Evolutionary conservation across 2,113 vertebrate genomes (phyloP), one percentile per base, ranked within the genome.

Genomic region (Cyphomyrus discorhynchus): DNA sequence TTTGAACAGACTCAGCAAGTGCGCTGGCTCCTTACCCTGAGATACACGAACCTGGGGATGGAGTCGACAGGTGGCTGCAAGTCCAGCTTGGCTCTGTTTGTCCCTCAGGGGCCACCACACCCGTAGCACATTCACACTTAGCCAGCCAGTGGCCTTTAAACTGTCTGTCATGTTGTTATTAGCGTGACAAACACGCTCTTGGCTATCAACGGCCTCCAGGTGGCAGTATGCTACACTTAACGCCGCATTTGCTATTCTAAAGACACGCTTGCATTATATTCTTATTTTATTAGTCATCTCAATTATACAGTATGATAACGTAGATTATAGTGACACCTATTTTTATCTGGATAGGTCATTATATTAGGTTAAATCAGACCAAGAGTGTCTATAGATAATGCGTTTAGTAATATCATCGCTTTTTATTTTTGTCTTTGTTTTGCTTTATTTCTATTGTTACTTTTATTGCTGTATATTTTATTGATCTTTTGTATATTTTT

Each of bases 1-100:
- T 95, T 97, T 98, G 93, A 99, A 99, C 92, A 99, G 93, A 91
- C 97, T 97, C 89, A 98, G 94, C 91, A 99, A 93, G 91, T 99
- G 97, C 24, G 94, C 88, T 24, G 98, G 97, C 88, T 99, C 98
- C 94, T 99, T 99, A 66, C 97, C 97, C 94, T 99, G 97, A 84
- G 95, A 96, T 89, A 98, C 98, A 87, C 97, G 94, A 42, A 98
- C 95, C 97, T 98, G 92, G 50, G 87, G 56, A 53, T 56, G 31
- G 1, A 88, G 62, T 42, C 15, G 46, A 17, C 56, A 88, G 6
- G 45, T 83, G 58, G 15, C 15, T 19, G 85, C 31, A 86, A 11
- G 86, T 9, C 6, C 31, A 39, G 31, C 50, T 39, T 35, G 47
- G 85, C 27, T 56, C n/a, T 87, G 85, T 86, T 86, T 86, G 50